Conservation (phyloP, 2,888 invertebrate genomes). For the Athripsodes cinereus region DNA sequence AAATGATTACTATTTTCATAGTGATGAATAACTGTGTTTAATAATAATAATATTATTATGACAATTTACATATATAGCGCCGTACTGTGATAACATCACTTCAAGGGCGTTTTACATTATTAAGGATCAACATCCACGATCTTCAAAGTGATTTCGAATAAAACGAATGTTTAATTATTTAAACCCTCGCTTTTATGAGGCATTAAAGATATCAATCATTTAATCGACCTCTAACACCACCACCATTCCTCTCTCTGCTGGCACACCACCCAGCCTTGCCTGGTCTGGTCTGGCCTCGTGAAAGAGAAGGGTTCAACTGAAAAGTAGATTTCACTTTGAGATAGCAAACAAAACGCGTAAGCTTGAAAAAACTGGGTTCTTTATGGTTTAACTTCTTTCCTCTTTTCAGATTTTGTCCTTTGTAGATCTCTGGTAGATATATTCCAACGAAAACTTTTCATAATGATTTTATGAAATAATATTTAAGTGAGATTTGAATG, state of each 20-base stretch:
- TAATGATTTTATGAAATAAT: neutral
- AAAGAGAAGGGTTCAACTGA: neutral
- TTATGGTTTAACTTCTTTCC: constrained; percentile 1
- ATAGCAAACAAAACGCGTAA: neutral
- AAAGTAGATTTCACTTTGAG: neutral
- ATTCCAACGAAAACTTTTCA: neutral
- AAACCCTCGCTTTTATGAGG: neutral
- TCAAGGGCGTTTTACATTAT: no score
- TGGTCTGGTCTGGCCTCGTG: neutral
- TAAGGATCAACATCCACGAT: neutral
- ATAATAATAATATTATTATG: no score
- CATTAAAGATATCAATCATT: constrained; percentile 2
- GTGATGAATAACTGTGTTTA: no score
- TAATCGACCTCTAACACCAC: neutral
- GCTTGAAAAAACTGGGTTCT: neutral
- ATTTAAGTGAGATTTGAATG: neutral
- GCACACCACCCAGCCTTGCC: neutral
- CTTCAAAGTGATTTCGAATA: neutral
- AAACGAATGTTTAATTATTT: constrained; percentile 1
- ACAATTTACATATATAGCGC: no score
- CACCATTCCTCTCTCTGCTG: neutral
- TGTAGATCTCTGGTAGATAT: neutral
- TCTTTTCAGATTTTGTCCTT: neutral
- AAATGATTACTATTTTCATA: no score
- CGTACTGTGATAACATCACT: no score